Evolutionary conservation across 2,888 invertebrate species (phyloP).

Genomic region (Chalcis sispes): DNA sequence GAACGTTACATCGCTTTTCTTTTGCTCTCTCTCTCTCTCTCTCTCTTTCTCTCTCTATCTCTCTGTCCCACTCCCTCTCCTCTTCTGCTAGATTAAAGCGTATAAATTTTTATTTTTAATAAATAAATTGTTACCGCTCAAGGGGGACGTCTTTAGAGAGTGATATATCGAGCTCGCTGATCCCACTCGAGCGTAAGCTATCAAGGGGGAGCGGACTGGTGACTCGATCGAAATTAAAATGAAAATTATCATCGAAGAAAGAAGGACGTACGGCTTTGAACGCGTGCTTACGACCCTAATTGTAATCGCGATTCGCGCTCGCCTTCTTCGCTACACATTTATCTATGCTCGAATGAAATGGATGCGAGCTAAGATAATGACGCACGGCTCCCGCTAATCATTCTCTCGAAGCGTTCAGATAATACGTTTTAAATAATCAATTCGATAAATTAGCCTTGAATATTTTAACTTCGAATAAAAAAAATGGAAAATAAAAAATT

Average conservation of each 20-base stretch:
- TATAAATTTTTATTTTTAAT: conserved; percentile 32
- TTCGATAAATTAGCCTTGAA: conserved; percentile 11
- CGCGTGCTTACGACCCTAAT: conserved; percentile 56
- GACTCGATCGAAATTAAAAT: conserved; percentile 71
- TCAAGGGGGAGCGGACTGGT: conserved; percentile 36
- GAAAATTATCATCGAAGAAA: conserved; percentile 65
- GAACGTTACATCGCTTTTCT: not conserved
- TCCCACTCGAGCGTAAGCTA: not conserved
- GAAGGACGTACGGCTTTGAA: conserved; percentile 39
- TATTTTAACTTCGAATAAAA: conserved; percentile 15
- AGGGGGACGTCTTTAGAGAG: not conserved
- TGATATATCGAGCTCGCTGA: conserved; percentile 26
- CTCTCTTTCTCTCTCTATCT: too few relatives aligned
- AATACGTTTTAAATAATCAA: conserved; percentile 8
- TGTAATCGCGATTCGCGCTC: conserved; percentile 63
- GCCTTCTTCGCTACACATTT: conserved; percentile 66
- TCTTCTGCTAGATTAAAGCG: conserved; percentile 58
- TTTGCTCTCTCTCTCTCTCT: conserved; percentile 55
- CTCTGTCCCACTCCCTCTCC: conserved; percentile 9
- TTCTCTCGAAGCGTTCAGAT: not conserved
- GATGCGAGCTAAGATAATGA: conserved; percentile 46
- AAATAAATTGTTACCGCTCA: conserved; percentile 24
- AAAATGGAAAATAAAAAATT: not conserved
- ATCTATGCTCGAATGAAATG: conserved; percentile 66
- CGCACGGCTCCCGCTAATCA: not conserved